Evolutionary conservation across 2,888 invertebrate species (phyloP).

Genomic region (Ceraclea dissimilis): DNA sequence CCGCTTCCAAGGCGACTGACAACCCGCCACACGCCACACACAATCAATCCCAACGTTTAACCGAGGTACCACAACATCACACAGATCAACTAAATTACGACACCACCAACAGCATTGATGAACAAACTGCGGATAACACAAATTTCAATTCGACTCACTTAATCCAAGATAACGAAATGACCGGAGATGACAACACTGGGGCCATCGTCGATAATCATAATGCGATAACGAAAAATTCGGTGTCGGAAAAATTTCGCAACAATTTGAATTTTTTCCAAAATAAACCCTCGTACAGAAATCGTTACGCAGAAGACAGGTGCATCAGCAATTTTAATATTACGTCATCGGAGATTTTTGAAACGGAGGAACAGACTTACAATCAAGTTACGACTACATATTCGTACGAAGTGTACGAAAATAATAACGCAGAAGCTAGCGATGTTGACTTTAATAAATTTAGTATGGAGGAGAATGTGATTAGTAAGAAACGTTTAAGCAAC

Average conservation of each 20-base stretch:
- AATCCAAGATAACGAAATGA: neutral
- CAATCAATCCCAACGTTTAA: conserved; percentile 28
- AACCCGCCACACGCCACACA: conserved; percentile 40
- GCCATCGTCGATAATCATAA: neutral
- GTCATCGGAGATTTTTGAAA: conserved; percentile 6
- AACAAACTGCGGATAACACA: neutral
- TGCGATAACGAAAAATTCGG: conserved; percentile 8
- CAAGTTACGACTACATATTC: neutral
- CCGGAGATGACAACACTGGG: neutral
- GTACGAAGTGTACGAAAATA: neutral
- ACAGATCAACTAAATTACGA: conserved; percentile 6
- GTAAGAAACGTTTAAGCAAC: conserved; percentile 8
- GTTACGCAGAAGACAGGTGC: conserved; percentile 25
- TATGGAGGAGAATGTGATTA: neutral
- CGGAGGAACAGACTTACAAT: conserved; percentile 17
- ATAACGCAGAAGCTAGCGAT: conserved; percentile 3
- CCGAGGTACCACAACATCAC: conserved; percentile 20
- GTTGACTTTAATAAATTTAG: no score
- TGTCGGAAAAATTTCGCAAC: conserved; percentile 11
- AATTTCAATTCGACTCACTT: neutral
- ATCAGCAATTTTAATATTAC: conserved; percentile 24
- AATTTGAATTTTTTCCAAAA: conserved; percentile 20
- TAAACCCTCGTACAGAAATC: conserved; percentile 18
- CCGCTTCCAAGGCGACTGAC: conserved; percentile 38
- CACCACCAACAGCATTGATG: conserved; percentile 19